Evolutionary conservation across 2,797 vertebrate genomes (phyloP).

Genomic region (Myripristis jacobus): DNA sequence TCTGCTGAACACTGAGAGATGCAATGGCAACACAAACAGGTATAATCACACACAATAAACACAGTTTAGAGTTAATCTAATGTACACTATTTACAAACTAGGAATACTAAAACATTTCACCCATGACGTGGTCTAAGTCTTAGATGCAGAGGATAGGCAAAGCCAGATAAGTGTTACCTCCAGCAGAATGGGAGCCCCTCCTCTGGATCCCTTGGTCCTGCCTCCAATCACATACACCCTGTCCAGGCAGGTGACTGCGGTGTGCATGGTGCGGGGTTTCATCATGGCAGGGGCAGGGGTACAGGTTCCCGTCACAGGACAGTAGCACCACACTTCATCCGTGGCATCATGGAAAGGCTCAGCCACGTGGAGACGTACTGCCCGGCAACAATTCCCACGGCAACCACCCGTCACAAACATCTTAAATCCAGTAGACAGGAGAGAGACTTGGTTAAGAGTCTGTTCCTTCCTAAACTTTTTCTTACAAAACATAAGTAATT

Average conservation of each 20-base stretch:
- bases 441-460: neutral
- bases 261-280: constrained; percentile 94
- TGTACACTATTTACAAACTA: too few relatives aligned
- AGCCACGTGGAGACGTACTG: constrained; percentile 91
- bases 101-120: too few relatives aligned
- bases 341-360: constrained; percentile 91
- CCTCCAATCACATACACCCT: constrained; percentile 94
- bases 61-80: too few relatives aligned
- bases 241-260: constrained; percentile 88
- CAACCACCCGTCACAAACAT: constrained; percentile 96
- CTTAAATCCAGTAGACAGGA: constrained; percentile 35
- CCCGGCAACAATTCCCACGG: constrained; percentile 89
- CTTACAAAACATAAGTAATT: too few relatives aligned
- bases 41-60: too few relatives aligned
- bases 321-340: constrained; percentile 95
- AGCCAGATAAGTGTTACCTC: constrained; percentile 72
- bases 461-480: neutral
- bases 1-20: neutral
- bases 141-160: too few relatives aligned
- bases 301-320: constrained; percentile 88
- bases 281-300: constrained; percentile 87
- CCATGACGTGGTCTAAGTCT: neutral
- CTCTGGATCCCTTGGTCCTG: constrained; percentile 87
- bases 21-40: neutral
- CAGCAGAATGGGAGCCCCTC: constrained; percentile 85